Evolutionary conservation across 2,888 invertebrate species (phyloP).

Genomic region (Trypoxylon attenuatum): DNA sequence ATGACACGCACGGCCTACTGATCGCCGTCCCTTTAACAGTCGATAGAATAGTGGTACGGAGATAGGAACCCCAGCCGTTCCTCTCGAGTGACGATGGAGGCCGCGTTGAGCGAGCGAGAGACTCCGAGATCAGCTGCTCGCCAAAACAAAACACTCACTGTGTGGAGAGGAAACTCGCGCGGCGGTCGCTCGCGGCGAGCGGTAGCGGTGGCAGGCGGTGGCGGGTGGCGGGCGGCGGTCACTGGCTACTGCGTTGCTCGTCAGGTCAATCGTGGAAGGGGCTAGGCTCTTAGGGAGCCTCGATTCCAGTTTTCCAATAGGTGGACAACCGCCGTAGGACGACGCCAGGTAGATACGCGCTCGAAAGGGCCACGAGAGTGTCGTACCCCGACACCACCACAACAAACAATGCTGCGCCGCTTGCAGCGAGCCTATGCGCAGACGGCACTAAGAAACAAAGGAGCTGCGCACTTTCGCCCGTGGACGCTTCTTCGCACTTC

Average conservation of each 20-base stretch:
- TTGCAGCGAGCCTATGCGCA: constrained; percentile 65
- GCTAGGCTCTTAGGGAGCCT: too few species aligned
- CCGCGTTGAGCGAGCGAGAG: constrained; percentile 31
- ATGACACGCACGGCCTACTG: too few species aligned
- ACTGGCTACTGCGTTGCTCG: background rate
- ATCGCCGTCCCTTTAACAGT: too few species aligned
- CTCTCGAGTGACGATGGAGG: constrained; percentile 17
- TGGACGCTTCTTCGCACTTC: constrained; percentile 24
- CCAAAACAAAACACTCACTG: constrained; percentile 66
- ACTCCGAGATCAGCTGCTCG: constrained; percentile 66
- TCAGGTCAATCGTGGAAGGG: too few species aligned
- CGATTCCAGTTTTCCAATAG: background rate
- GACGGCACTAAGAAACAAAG: constrained; percentile 62
- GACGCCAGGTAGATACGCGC: background rate
- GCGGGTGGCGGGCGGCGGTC: background rate
- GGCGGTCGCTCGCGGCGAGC: background rate
- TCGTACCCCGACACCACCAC: constrained; percentile 49
- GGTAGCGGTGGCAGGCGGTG: background rate
- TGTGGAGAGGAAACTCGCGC: background rate
- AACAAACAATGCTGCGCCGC: constrained; percentile 70
- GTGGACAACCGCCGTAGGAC: background rate
- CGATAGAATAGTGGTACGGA: too few species aligned
- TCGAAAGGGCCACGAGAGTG: constrained; percentile 10
- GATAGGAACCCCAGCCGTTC: background rate
- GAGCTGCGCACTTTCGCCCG: constrained; percentile 53